phyloP scores from a whole-genome alignment of 2,888 invertebrate species.

The Perizoma affinitatum region DNA sequence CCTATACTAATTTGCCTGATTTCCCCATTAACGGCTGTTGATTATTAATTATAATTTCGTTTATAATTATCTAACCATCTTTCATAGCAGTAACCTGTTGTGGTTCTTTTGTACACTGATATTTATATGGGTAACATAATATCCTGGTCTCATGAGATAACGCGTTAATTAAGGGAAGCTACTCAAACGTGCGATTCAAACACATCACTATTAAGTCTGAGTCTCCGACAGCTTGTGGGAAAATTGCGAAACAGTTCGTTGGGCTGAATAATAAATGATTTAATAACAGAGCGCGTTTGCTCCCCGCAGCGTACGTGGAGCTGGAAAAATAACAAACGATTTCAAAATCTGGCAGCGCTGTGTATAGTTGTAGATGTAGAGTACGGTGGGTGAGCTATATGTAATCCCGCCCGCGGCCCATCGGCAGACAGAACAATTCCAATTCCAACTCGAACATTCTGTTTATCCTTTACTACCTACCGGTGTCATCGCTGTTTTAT shows the following conservation, averaged over 20 bases:
- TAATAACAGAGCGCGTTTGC: conserved; percentile 81
- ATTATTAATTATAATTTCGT: too few species aligned
- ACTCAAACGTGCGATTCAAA: conserved; percentile 42
- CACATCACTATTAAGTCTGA: conserved; percentile 50
- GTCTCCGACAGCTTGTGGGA: conserved; percentile 66
- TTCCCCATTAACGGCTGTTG: too few species aligned
- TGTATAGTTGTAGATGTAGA: conserved; percentile 47
- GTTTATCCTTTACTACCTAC: conserved; percentile 41
- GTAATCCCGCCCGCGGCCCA: conserved; percentile 53
- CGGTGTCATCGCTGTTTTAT: conserved; percentile 40
- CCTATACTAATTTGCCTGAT: too few species aligned
- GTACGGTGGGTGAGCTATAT: conserved; percentile 40
- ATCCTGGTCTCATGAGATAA: conserved; percentile 29
- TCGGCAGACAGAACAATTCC: conserved; percentile 39
- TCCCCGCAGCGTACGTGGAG: conserved; percentile 70
- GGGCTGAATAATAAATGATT: conserved; percentile 83
- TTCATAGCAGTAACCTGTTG: too few species aligned
- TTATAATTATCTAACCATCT: too few species aligned
- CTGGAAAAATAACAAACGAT: conserved; percentile 80
- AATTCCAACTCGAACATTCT: conserved; percentile 39
- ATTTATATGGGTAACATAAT: too few species aligned
- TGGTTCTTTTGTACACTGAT: too few species aligned
- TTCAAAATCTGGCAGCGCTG: conserved; percentile 70
- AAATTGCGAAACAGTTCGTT: conserved; percentile 81
- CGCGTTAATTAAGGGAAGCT: conserved; percentile 43